phyloP scores from a whole-genome alignment of 2,888 invertebrate genomes.

The Drosophila dives region DNA sequence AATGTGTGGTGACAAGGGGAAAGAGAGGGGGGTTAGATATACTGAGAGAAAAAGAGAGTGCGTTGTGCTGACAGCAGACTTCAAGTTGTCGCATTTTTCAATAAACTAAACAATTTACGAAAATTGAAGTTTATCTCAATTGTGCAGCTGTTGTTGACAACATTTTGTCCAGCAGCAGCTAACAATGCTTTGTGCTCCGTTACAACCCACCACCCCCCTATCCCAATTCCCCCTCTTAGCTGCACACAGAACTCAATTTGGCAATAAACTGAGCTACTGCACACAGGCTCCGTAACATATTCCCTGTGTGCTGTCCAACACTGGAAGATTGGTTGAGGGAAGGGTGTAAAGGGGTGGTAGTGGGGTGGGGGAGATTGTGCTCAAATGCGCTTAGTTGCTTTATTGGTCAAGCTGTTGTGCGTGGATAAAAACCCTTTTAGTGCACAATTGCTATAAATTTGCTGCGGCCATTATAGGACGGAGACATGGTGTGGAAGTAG shows the following conservation, averaged over 20 bases:
- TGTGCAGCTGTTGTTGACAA: conserved; percentile 82
- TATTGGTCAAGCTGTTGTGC: conserved; percentile 82
- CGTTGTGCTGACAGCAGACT: conserved; percentile 53
- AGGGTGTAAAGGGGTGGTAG: too few relatives aligned
- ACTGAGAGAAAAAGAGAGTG: background rate
- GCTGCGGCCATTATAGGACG: conserved; percentile 66
- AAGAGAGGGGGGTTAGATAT: background rate
- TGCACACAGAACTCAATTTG: conserved; percentile 80
- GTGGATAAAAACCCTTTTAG: conserved; percentile 82
- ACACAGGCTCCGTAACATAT: conserved; percentile 29
- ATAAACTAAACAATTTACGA: conserved; percentile 82
- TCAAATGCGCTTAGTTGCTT: conserved; percentile 82
- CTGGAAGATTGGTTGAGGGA: conserved; percentile 1
- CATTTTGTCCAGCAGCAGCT: conserved; percentile 68
- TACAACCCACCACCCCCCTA: background rate
- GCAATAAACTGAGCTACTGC: conserved; percentile 72
- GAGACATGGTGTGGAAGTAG: background rate
- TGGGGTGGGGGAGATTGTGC: conserved; percentile 31
- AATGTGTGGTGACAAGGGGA: too few relatives aligned
- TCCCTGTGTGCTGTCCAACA: conserved; percentile 21
- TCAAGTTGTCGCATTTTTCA: conserved; percentile 80
- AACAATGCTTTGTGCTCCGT: conserved; percentile 70
- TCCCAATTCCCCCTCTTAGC: background rate
- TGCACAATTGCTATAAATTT: conserved; percentile 82
- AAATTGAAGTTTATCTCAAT: conserved; percentile 83